Evolutionary conservation across 1,140 invertebrate species (phyloP), one percentile per base, ranked within the genome.

Genomic region (Thrips palmi): DNA sequence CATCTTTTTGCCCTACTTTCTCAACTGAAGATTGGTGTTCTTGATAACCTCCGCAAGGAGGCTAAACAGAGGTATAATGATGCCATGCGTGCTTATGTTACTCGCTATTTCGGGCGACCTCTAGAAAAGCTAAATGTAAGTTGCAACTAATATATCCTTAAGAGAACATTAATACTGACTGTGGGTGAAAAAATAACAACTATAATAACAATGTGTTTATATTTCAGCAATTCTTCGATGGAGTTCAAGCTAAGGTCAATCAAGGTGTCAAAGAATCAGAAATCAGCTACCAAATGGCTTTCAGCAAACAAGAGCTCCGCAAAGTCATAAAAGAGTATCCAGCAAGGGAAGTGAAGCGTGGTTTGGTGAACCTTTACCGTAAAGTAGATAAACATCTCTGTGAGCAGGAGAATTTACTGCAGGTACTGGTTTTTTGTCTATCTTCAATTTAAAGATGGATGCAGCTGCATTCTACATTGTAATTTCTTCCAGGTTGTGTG

Each of bases 341-440:
- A 11, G 82, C 79, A 8, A 77, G 78, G 55, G 92, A 94, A 63
- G 89, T 97, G 3, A 96, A 96, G 58, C 88, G 86, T 58, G 89
- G 89, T 1, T 60, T 98, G 19, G 92, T 97, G 54, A 74, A 85
- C 54, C 64, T 98, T 33, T 97, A 97, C 58, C 84, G 79, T 55
- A 97, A 94, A 62, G 88, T 97, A 12, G 93, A 93, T 52, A 97
- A 97, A 63, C 89, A 97, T 61, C 61, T 97, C 4, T 87, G 78
- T 48, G 89, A 94, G 60, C 88, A 96, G 56, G 86, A 89, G 52
- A 92, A 89, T 58, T 64, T 96, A 21, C 62, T 96, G 40, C 88
- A 94, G 65, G 84, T 82, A 59, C 17, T 32, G 11, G 7, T 14
- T 7, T 12, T 32, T 32, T 7, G 6, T 32, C 14, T 32, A 32